Evolutionary conservation across 2,797 vertebrate species (phyloP).

Genomic region (Ceyx erithaca): DNA sequence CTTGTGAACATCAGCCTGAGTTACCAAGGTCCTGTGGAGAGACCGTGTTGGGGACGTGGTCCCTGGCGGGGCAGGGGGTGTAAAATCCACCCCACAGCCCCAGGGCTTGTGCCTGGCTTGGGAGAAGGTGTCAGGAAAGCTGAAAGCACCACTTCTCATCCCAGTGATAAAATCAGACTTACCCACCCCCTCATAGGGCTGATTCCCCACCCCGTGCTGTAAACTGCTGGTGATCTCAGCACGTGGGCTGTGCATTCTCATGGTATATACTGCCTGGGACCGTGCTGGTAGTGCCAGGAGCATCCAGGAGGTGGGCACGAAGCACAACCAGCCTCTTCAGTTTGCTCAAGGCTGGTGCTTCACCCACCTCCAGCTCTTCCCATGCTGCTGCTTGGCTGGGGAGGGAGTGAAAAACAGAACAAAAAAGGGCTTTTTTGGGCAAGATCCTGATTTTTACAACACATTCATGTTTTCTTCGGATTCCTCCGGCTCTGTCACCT

Average conservation of each 20-base stretch:
- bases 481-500: background rate
- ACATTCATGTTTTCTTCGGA: background rate
- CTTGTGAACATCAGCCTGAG: background rate
- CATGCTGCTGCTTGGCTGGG: background rate
- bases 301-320: background rate
- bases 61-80: background rate
- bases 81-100: background rate
- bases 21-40: background rate
- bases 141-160: background rate
- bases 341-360: background rate
- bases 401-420: background rate
- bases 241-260: rapidly evolving
- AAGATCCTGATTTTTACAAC: background rate
- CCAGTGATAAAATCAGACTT: constrained; percentile 64
- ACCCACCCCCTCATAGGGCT: background rate
- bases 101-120: background rate
- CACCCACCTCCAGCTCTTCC: background rate
- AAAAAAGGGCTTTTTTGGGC: background rate
- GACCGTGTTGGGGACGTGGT: rapidly evolving
- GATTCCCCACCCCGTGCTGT: rapidly evolving
- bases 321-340: rapidly evolving
- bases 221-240: rapidly evolving
- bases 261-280: rapidly evolving
- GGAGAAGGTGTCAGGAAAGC: background rate
- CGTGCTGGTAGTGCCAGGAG: background rate